Evolutionary conservation across 2,797 vertebrate genomes (phyloP).

Genomic region (Carapus acus): DNA sequence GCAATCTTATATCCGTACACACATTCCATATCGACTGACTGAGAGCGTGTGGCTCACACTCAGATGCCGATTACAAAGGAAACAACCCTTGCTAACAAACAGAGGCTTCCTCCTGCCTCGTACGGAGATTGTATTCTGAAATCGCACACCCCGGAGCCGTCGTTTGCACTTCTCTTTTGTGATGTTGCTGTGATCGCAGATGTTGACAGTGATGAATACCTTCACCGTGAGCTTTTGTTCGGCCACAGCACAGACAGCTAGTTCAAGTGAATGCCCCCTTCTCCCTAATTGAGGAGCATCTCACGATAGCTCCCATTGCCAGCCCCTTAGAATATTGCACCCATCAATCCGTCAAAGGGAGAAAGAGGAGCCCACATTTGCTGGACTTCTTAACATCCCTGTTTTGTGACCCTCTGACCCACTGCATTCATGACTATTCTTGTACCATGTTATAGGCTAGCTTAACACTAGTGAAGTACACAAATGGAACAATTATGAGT

Average conservation of each 20-base stretch:
- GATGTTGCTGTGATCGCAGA: slow-evolving; percentile 28
- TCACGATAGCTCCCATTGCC: slow-evolving; percentile 26
- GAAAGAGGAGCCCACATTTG: slow-evolving; percentile 54
- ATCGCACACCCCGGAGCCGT: slow-evolving; percentile 36
- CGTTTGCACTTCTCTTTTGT: slow-evolving; percentile 30
- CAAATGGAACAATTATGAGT: slow-evolving; percentile 44
- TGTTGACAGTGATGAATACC: slow-evolving; percentile 52
- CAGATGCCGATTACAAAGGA: slow-evolving; percentile 9
- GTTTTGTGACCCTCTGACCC: slow-evolving; percentile 56
- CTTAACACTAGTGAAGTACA: slow-evolving; percentile 46
- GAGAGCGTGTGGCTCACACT: slow-evolving; percentile 1
- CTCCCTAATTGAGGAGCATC: slow-evolving; percentile 53
- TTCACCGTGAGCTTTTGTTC: slow-evolving; percentile 57
- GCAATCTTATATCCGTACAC: not conserved
- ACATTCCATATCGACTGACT: slow-evolving; percentile 3
- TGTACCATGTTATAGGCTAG: slow-evolving; percentile 47
- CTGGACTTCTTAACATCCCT: slow-evolving; percentile 50
- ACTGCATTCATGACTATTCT: slow-evolving; percentile 47
- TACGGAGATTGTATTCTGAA: slow-evolving; percentile 23
- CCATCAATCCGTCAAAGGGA: slow-evolving; percentile 60
- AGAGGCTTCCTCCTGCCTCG: not conserved
- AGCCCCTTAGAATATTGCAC: slow-evolving; percentile 53
- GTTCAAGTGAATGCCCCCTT: slow-evolving; percentile 22
- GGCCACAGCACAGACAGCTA: slow-evolving; percentile 40
- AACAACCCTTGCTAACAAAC: not conserved